Evolutionary conservation across 2,797 vertebrate genomes (phyloP), one percentile per base, ranked within the genome.

Genomic region (Garrulus glandarius): DNA sequence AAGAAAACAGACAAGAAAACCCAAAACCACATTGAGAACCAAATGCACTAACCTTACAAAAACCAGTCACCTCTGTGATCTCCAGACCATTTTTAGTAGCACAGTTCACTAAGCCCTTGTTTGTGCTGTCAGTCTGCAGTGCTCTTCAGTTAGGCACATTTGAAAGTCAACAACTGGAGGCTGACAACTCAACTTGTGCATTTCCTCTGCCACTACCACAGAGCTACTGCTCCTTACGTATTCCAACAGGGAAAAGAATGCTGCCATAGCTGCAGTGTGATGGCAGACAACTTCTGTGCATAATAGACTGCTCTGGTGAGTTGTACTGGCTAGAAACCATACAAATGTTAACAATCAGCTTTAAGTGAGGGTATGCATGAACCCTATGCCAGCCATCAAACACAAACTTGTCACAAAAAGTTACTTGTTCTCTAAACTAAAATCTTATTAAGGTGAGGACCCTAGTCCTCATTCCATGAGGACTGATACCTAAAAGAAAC

Each of bases 1-100:
- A 96, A 90, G 34, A 95, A 78, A 44, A 82, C 64, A 81, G 57
- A 56, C 22, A 83, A 91, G 67, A 59, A 61, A 44, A 34, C 7
- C 7, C 46, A 81, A 29, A 76, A 87, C 2, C 19, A 75, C 4
- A 13, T 0, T 89, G 50, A 91, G 71, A 84, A 71, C 17, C 21
- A 69, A 89, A 85, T 9, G 44, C 18, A 12, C 4, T 27, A 46
- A 37, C 27, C 32, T 15, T 46, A 78, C 10, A 37, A 36, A 63
- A 10, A 56, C 43, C 44, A 64, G 29, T 16, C n/a, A 81, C 23
- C 34, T 44, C 53, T 8, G 5, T 20, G 32, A 34, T 47, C 49
- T 41, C 37, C 60, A 64, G 32, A 68, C 3, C 15, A 39, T 46
- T 92, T 23, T 0, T 29, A 10, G 27, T 11, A 52, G 46, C 36